phyloP scores from a whole-genome alignment of 2,888 invertebrate species.

The Disparrhopalites patrizii region DNA sequence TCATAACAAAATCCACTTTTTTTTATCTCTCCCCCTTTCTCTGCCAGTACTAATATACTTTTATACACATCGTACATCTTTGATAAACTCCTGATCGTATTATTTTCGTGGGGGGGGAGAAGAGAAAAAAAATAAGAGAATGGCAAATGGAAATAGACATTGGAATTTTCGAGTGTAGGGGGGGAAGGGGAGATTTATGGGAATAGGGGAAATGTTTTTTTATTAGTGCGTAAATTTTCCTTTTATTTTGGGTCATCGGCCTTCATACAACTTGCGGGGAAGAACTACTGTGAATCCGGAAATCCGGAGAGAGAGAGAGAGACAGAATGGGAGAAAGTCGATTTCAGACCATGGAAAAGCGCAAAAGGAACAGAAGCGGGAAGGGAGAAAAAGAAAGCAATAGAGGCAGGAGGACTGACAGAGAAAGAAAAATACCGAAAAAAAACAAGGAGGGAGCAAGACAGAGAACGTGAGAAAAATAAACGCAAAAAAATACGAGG shows the following conservation, averaged over 20 bases:
- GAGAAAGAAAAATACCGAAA: neutral
- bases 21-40: neutral
- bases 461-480: neutral
- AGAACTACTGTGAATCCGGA: neutral
- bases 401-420: neutral
- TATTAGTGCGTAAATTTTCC: neutral
- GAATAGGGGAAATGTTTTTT: neutral
- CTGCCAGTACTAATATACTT: neutral
- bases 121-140: neutral
- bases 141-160: neutral
- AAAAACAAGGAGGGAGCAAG: neutral
- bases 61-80: neutral
- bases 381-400: neutral
- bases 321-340: neutral
- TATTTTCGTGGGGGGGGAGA: slow-evolving; percentile 2
- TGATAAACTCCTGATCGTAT: no score
- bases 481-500: neutral
- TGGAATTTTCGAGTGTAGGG: neutral
- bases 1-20: no score
- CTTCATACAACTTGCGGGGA: neutral
- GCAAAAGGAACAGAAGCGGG: neutral
- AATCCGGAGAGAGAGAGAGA: neutral
- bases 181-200: neutral
- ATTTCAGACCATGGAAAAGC: no score
- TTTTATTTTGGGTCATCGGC: neutral